Conservation (phyloP, 2,113 vertebrate genomes). For the Scalopus aquaticus region DNA sequence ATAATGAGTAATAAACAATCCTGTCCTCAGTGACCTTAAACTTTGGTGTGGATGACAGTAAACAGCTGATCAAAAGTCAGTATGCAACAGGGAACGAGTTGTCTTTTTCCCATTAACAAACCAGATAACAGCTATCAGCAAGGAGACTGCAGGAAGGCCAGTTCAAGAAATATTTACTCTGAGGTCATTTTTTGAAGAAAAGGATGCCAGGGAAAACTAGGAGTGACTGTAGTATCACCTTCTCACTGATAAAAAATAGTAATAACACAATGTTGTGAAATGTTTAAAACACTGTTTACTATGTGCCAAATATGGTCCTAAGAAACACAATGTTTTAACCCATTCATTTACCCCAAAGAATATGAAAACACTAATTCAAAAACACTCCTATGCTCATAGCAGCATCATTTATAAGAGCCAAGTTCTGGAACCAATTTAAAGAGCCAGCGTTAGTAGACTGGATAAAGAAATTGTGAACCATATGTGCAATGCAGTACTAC, state of each 20-base stretch:
- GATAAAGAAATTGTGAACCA: too few species aligned
- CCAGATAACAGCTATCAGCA: not conserved
- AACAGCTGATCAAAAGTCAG: not conserved
- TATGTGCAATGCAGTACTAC: too few species aligned
- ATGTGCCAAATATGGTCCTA: not conserved
- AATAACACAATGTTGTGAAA: slow-evolving; percentile 15
- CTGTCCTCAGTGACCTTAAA: not conserved
- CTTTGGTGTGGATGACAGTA: not conserved
- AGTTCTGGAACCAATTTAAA: too few species aligned
- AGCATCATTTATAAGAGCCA: too few species aligned
- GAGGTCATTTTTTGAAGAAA: not conserved
- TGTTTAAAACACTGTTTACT: not conserved
- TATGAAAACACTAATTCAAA: too few species aligned
- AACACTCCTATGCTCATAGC: too few species aligned
- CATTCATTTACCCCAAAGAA: not conserved
- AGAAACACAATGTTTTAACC: not conserved
- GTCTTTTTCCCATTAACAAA: not conserved
- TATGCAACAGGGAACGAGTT: not conserved
- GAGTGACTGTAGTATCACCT: not conserved
- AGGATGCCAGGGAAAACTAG: not conserved
- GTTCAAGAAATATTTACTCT: not conserved
- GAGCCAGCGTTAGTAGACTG: too few species aligned
- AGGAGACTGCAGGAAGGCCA: not conserved
- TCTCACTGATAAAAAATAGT: not conserved
- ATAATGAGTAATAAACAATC: not conserved